A percentile compares a stretch with the other conserved stretches of the same genome.
Conservation (phyloP, 37 sponge, comb jelly and placozoan species). For the Tethya wilhelma region DNA sequence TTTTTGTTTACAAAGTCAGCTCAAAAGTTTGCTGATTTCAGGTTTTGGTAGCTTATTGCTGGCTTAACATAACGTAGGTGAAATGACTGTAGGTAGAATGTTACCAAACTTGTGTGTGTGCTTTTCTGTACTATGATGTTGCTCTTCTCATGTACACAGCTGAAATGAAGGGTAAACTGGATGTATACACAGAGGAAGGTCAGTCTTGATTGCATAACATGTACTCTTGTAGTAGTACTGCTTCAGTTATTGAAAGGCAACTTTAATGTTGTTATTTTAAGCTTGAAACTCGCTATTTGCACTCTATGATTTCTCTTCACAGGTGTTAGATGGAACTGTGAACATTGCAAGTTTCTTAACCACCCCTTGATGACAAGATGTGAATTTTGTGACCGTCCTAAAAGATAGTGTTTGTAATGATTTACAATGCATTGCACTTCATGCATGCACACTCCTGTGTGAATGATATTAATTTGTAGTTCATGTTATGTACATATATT, state of each 20-base stretch:
- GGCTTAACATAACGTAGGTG: no score
- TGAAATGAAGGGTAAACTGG: constrained; percentile 30
- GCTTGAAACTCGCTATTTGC: background rate
- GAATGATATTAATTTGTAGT: no score
- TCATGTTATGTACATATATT: no score
- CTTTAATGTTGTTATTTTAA: no score
- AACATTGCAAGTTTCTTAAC: constrained; percentile 43
- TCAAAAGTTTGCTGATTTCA: background rate
- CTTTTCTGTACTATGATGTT: background rate
- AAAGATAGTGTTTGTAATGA: background rate
- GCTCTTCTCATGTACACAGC: constrained; percentile 10
- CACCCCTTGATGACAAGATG: constrained; percentile 48
- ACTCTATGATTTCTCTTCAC: background rate
- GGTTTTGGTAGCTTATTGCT: no score
- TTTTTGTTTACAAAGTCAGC: background rate
- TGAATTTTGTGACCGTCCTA: constrained; percentile 25
- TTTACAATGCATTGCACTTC: background rate
- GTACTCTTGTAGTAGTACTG: no score
- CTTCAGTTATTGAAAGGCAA: no score
- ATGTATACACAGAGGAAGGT: constrained; percentile 59
- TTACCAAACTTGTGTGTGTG: no score
- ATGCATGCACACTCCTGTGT: no score
- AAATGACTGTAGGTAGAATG: no score
- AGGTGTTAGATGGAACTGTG: constrained; percentile 55
- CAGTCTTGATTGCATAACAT: background rate